phyloP scores from a whole-genome alignment of 2,888 invertebrate genomes.

The Stegana nigrithorax region DNA sequence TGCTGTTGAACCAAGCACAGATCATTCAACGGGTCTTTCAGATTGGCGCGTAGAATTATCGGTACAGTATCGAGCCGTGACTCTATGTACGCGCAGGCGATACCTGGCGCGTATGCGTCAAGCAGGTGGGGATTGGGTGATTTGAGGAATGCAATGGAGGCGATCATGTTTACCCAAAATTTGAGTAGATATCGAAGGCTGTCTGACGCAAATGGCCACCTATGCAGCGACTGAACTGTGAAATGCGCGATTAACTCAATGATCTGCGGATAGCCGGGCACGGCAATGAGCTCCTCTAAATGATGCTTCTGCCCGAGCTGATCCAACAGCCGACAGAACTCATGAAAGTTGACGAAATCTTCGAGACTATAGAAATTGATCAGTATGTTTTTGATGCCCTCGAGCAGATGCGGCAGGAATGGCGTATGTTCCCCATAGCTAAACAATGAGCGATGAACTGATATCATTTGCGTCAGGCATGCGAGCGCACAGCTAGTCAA shows the following conservation, averaged over 20 bases:
- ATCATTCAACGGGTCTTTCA: constrained; percentile 96
- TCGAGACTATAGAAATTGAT: constrained; percentile 90
- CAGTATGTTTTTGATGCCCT: constrained; percentile 91
- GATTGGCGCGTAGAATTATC: constrained; percentile 88
- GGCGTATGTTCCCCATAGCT: constrained; percentile 93
- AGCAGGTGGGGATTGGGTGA: constrained; percentile 94
- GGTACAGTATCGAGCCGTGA: constrained; percentile 93
- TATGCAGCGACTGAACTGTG: constrained; percentile 94
- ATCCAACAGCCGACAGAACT: constrained; percentile 96
- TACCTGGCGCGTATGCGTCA: constrained; percentile 96
- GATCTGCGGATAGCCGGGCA: constrained; percentile 93
- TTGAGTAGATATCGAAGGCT: constrained; percentile 96
- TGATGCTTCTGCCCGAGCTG: constrained; percentile 98
- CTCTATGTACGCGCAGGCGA: constrained; percentile 94
- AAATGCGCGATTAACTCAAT: constrained; percentile 97
- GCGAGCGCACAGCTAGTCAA: constrained; percentile 91
- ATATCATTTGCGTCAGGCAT: constrained; percentile 86
- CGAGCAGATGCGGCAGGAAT: constrained; percentile 91
- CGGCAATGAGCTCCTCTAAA: constrained; percentile 95
- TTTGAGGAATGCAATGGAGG: constrained; percentile 98
- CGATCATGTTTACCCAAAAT: constrained; percentile 99
- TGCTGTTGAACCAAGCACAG: constrained; percentile 96
- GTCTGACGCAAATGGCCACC: constrained; percentile 99
- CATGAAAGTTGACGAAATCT: constrained; percentile 96
- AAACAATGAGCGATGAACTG: constrained; percentile 93